phyloP scores from a whole-genome alignment of 2,113 vertebrate species.

The Atlantisia rogersi region DNA sequence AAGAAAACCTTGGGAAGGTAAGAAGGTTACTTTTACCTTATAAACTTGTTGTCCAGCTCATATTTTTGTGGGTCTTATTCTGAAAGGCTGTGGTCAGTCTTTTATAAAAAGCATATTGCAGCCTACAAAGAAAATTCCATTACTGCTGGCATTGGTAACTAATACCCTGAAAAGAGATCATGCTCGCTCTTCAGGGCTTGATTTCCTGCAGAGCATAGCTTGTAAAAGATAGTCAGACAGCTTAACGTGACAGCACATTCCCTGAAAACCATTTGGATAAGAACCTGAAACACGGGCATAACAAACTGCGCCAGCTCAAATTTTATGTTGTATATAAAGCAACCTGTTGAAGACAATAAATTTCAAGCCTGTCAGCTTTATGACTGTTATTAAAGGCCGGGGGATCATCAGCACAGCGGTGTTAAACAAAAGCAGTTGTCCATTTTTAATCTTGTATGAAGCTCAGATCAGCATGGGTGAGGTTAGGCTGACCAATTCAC shows the following conservation, averaged over 20 bases:
- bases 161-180: constrained; percentile 58
- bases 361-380: constrained; percentile 38
- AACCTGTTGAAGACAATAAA: constrained; percentile 60
- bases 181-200: constrained; percentile 37
- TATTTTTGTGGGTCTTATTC: not conserved
- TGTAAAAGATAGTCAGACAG: constrained; percentile 27
- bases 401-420: not conserved
- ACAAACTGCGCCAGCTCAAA: constrained; percentile 30
- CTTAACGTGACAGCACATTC: constrained; percentile 60
- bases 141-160: constrained; percentile 34
- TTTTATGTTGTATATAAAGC: constrained; percentile 67
- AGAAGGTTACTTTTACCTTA: constrained; percentile 42
- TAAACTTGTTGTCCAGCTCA: not conserved
- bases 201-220: constrained; percentile 39
- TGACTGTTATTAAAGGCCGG: constrained; percentile 42
- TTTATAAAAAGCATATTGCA: constrained; percentile 57
- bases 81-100: constrained; percentile 23
- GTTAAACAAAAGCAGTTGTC: constrained; percentile 42
- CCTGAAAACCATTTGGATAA: constrained; percentile 62
- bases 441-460: constrained; percentile 25
- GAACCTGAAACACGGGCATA: constrained; percentile 7
- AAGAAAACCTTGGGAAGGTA: constrained; percentile 97
- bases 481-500: not conserved
- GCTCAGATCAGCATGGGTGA: not conserved
- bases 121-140: constrained; percentile 47